Conservation (phyloP, 2,113 vertebrate genomes). For the Mionectes macconnelli region DNA sequence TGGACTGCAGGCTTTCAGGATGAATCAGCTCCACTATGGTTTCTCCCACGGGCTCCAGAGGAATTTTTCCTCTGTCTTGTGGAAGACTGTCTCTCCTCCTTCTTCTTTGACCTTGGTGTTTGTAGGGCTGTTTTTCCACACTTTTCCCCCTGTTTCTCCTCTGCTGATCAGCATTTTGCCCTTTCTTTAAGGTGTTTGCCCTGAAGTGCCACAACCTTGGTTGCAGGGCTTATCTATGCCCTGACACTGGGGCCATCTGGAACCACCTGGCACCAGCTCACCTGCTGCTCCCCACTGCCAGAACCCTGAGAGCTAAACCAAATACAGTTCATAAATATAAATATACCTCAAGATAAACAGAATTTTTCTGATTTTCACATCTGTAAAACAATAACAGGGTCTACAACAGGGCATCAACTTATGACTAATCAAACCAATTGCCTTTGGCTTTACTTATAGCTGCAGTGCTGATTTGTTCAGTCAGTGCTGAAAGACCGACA, state of each 20-base stretch:
- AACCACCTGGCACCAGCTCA: accelerated
- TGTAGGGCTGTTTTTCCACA: not conserved
- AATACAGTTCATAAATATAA: not conserved
- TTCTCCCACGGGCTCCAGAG: accelerated
- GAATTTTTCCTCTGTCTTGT: not conserved
- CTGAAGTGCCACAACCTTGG: accelerated
- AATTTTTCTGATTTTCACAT: not conserved
- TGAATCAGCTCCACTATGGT: accelerated
- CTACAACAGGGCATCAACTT: not conserved
- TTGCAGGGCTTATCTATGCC: accelerated
- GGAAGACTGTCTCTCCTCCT: not conserved
- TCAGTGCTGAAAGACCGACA: not conserved
- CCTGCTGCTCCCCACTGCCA: not conserved
- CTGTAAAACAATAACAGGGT: not conserved
- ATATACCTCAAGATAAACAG: not conserved
- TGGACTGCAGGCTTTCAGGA: not conserved
- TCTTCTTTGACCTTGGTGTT: not conserved
- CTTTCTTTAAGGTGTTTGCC: not conserved
- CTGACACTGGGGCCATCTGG: accelerated
- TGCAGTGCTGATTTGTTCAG: not conserved
- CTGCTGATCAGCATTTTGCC: not conserved
- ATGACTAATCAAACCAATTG: not conserved
- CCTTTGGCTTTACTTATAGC: not conserved
- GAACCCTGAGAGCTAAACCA: accelerated
- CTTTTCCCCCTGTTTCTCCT: accelerated